Conservation (phyloP, 2,113 vertebrate species). For the Bos taurus region ARS-UCD2.0 NC_037352.1:2322501-2323000, state of each 20-base stretch:
- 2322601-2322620: too few species aligned
- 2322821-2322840: not conserved
- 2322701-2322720: not conserved
- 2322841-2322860: not conserved
- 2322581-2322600: not conserved
- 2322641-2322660: not conserved
- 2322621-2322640: not conserved
- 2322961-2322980: not conserved
- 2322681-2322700: not conserved
- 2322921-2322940: not conserved
- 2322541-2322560: not conserved
- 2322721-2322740: not conserved
- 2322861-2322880: not conserved
- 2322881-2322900: not conserved
- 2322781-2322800: not conserved
- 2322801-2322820: not conserved
- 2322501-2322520: not conserved
- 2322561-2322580: not conserved
- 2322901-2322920: not conserved
- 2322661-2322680: not conserved
- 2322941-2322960: not conserved
- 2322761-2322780: not conserved
- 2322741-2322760: not conserved
- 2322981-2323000: not conserved
- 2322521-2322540: not conserved